Percentiles rank a stretch among this genome's conserved stretches.
phyloP scores from a whole-genome alignment of 2,888 invertebrate species.

The Escarpia spicata region DNA sequence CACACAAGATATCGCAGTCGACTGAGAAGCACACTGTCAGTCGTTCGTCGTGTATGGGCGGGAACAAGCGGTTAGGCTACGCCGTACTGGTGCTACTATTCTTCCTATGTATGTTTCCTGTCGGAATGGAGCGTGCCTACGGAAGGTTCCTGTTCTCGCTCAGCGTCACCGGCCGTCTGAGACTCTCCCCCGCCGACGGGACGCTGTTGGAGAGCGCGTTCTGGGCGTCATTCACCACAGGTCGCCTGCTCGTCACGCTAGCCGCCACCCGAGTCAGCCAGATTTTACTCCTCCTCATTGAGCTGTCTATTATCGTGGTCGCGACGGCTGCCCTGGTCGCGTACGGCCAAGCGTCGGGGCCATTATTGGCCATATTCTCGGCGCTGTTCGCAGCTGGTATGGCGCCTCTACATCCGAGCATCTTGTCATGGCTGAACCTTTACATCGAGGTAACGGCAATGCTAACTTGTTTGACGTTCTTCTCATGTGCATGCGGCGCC shows the following conservation, averaged over 20 bases:
- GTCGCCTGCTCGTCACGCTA: conserved; percentile 45
- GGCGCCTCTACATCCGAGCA: conserved; percentile 31
- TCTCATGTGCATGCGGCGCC: conserved; percentile 28
- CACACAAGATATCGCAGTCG: conserved; percentile 21
- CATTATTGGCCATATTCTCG: conserved; percentile 30
- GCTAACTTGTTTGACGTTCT: conserved; percentile 28
- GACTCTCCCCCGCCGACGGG: conserved; percentile 44
- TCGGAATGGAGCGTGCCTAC: conserved; percentile 48
- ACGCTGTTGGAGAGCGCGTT: conserved; percentile 48
- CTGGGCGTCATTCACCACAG: conserved; percentile 49
- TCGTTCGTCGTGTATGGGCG: conserved; percentile 18
- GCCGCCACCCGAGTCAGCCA: conserved; percentile 31
- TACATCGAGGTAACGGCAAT: conserved; percentile 31
- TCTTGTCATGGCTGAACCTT: conserved; percentile 32
- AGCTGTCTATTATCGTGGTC: conserved; percentile 17
- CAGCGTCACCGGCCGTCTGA: conserved; percentile 47
- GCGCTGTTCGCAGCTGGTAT: conserved; percentile 29
- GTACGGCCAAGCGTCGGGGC: neutral
- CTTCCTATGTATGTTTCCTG: conserved; percentile 43
- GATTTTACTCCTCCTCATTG: neutral
- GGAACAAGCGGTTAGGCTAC: conserved; percentile 41
- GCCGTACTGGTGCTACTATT: conserved; percentile 38
- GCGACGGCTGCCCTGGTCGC: conserved; percentile 20
- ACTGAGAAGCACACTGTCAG: neutral
- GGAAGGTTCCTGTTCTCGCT: conserved; percentile 51